Percentiles rank a stretch among this genome's conserved stretches.
Conservation (phyloP, 2,888 invertebrate genomes). For the Caenorhabditis angaria region DNA sequence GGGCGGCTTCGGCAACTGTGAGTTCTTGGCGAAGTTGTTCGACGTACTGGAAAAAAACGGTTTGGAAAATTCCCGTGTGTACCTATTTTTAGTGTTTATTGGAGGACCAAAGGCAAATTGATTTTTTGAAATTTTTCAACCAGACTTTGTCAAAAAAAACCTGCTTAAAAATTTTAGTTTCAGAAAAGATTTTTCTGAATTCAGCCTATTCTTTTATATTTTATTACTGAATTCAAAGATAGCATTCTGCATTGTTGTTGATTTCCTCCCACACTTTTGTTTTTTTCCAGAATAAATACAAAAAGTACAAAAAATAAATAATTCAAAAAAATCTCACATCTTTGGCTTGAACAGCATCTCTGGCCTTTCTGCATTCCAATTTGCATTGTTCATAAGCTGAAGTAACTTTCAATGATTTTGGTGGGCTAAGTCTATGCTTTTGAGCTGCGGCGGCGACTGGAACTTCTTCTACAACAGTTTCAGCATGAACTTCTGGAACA, state of each 20-base stretch:
- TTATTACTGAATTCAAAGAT: too few relatives aligned
- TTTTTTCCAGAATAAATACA: too few relatives aligned
- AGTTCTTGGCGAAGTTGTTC: slow-evolving; percentile 1
- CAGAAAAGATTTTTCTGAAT: too few relatives aligned
- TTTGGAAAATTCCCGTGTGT: neutral
- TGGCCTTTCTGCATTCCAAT: slow-evolving; percentile 62
- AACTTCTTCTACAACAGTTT: neutral
- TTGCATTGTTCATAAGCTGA: slow-evolving; percentile 67
- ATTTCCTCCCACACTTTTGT: too few relatives aligned
- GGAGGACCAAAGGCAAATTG: too few relatives aligned
- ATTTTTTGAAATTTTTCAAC: too few relatives aligned
- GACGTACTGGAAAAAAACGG: neutral
- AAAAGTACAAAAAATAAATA: too few relatives aligned
- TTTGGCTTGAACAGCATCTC: slow-evolving; percentile 59
- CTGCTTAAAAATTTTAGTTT: too few relatives aligned
- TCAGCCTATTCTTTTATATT: too few relatives aligned
- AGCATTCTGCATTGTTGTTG: too few relatives aligned
- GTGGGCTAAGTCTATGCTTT: slow-evolving; percentile 21
- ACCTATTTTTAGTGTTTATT: too few relatives aligned
- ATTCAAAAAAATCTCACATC: slow-evolving; percentile 41
- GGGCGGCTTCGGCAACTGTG: neutral
- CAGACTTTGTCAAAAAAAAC: too few relatives aligned
- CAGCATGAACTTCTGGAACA: slow-evolving; percentile 15
- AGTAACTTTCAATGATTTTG: slow-evolving; percentile 46
- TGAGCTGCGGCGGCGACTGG: slow-evolving; percentile 15